Base-by-base conservation (phyloP, 53 echinoderm and acorn worm species). In the Hippasteria phrygiana region DNA sequence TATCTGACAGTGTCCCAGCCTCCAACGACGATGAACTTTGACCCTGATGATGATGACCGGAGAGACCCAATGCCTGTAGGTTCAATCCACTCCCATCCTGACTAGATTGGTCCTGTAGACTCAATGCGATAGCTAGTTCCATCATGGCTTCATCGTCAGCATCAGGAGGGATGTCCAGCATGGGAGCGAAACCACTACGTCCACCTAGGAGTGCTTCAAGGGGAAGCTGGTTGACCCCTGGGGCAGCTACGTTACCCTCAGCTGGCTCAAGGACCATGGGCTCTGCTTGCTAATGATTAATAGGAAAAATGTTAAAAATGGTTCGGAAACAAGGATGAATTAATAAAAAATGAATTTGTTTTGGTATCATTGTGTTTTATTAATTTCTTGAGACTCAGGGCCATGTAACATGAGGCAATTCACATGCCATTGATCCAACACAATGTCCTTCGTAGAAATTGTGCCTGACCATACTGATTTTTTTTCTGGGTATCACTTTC, bases 121-220 rank as follows among this genome's bases (percentile, higher is more conserved):
- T 95, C 10, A 95, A 88, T 1, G 97, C 97, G 29, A 97, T 97
- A 43, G 97, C 97, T 20, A 97, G 90, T 62, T 97, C 97, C 93
- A 97, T 94, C 97, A 97, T 95, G 65, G 97, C 94, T 51, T 97
- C 97, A 55, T 97, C 97, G 22, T 97, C 97, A 0, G 97, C 93
- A 72, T 97, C 97, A 8, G 97, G 97, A 24, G 97, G 97, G 72
- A 97, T 95, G 82, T 97, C 97, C 62, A 97, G 92, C 97, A 95
- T 97, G 41, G 97, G 97, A 45, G 97, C 92, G 39, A 93, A 95
- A 33, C 97, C 93, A 42, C 95, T 88, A 4, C 95, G 88, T 0
- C 95, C 93, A 9, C 97, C 97, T 45, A 97, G 87, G 34, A 97
- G 92, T 53, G 97, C 95, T 47, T 97, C 97, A 17, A 97, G 71